Evolutionary conservation across 2,888 invertebrate genomes (phyloP).

Genomic region (Panopea generosa): DNA sequence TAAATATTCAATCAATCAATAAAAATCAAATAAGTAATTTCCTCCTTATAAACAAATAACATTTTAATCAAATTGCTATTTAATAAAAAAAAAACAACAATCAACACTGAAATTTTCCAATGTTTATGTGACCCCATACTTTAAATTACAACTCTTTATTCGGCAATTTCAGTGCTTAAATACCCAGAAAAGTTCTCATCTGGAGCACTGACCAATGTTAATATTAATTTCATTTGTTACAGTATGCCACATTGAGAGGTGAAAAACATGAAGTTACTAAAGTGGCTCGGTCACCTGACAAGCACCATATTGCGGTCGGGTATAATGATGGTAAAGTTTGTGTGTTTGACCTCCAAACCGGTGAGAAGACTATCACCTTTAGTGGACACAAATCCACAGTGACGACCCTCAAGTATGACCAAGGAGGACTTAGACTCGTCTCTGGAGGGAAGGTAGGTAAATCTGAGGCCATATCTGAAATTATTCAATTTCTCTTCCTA

Average conservation of each 20-base stretch:
- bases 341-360: constrained; percentile 91
- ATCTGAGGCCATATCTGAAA: neutral
- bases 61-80: no score
- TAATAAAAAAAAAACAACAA: no score
- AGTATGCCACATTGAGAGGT: constrained; percentile 92
- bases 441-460: constrained; percentile 92
- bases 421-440: constrained; percentile 92
- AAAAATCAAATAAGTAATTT: no score
- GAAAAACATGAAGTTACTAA: constrained; percentile 93
- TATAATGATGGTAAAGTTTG: constrained; percentile 95
- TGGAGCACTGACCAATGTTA: no score
- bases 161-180: no score
- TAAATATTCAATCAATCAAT: no score
- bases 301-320: constrained; percentile 94
- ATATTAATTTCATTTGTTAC: constrained; percentile 80
- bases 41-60: no score
- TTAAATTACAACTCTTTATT: no score
- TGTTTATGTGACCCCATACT: no score
- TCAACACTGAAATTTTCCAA: no score
- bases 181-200: no score
- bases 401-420: constrained; percentile 93
- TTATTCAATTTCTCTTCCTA: no score
- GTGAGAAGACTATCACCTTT: constrained; percentile 89
- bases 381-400: constrained; percentile 94
- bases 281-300: constrained; percentile 91